A percentile compares a stretch with the other conserved stretches of the same genome.
These are phyloP conservation scores for Bathynomus jamesi DNA, from an alignment of 1,140 invertebrate genomes.

Conservation along the genomic window DNA sequence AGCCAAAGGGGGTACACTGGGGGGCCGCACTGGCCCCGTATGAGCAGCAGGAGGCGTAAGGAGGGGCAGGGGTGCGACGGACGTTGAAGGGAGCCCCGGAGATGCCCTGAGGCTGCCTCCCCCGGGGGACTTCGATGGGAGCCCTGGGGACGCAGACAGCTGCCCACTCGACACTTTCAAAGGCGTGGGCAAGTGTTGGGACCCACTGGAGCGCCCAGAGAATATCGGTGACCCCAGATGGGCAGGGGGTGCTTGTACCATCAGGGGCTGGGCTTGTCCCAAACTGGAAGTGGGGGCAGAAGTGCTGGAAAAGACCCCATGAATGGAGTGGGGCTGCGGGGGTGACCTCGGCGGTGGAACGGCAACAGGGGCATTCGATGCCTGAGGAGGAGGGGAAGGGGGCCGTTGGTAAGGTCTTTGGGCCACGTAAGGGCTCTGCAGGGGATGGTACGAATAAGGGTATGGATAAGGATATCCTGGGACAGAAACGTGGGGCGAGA, in stretches of 20 bases:
- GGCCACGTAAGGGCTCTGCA: constrained; percentile 41
- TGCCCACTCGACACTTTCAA: constrained; percentile 13
- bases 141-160: constrained; percentile 20
- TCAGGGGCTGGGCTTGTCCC: constrained; percentile 23
- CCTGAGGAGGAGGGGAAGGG: constrained; percentile 43
- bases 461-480: constrained; percentile 42
- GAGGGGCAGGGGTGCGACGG: constrained; percentile 12
- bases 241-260: constrained; percentile 23
- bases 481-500: constrained; percentile 39
- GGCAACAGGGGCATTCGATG: constrained; percentile 38
- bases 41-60: constrained; percentile 32
- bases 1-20: constrained; percentile 5
- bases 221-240: constrained; percentile 26
- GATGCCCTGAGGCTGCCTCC: constrained; percentile 3
- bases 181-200: constrained; percentile 21
- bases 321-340: constrained; percentile 40
- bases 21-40: constrained; percentile 20
- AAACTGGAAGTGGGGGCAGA: constrained; percentile 22
- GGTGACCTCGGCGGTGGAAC: constrained; percentile 50
- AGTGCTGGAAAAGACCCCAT: constrained; percentile 22
- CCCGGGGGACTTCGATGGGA: constrained; percentile 3
- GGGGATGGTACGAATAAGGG: constrained; percentile 44
- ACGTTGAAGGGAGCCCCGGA: constrained; percentile 9
- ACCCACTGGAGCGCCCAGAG: constrained; percentile 7
- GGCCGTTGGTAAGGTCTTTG: constrained; percentile 40